Evolutionary conservation across 2,113 vertebrate species (phyloP), one percentile per base, ranked within the genome.

Genomic region (Pao palembangensis): DNA sequence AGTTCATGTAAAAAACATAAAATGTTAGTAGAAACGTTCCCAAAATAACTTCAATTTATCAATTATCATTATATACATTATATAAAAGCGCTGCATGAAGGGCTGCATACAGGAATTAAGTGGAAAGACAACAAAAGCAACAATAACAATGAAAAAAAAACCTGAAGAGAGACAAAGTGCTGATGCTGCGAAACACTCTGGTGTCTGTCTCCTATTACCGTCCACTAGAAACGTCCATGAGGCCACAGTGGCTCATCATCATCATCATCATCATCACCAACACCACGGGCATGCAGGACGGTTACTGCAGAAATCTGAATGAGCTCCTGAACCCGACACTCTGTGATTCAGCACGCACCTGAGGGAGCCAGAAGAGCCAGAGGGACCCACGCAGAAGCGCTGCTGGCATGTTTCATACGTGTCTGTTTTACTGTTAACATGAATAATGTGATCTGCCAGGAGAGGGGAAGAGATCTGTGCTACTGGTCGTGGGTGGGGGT

Each of bases 261-360:
- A 11, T 38, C 34, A 38, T 38, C 34, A 28, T 76, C 67, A 57
- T 21, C n/a, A 4, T 71, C 71, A 8, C 6, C 31, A n/a, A n/a
- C n/a, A 12, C 11, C 34, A 69, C 58, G 23, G 54, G 71, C 6
- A 28, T 63, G 38, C 61, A 59, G 72, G 41, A 51, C 12, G 4
- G 17, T 67, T 61, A 67, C 23, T 55, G 69, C 65, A 73, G 61
- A 55, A 58, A 18, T n/a, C 19, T 71, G 41, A 82, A 64, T 74
- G 64, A 76, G 61, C 42, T 58, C 66, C 51, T 66, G 54, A 21
- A 76, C 49, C 61, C 47, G 38, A 23, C 8, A 58, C 54, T 54
- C 42, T 62, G 55, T 80, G 78, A 84, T 69, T 83, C 74, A 83
- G 75, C 76, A 67, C 6, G 34, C 8, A 15, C 34, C 55, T 72